These are phyloP conservation scores for Anisognathus igniventris DNA, from an alignment of 2,797 vertebrate genomes.

Conservation along the genomic window DNA sequence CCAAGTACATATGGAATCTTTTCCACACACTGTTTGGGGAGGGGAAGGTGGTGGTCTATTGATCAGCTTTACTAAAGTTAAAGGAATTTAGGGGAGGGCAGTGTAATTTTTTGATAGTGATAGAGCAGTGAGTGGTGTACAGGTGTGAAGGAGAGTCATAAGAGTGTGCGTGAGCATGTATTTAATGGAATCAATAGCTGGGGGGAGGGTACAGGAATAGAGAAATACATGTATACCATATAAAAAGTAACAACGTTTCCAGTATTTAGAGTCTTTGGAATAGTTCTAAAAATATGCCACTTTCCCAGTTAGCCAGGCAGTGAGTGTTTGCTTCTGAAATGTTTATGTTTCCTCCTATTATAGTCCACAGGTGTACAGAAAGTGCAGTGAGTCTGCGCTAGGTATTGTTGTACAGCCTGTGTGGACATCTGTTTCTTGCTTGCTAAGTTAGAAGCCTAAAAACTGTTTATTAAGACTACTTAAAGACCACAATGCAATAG, in stretches of 20 bases:
- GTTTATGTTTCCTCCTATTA: not conserved
- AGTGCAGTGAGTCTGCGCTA: not conserved
- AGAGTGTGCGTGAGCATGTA: fast-evolving
- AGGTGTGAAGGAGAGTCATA: fast-evolving
- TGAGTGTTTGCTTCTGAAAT: not conserved
- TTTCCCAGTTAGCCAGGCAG: not conserved
- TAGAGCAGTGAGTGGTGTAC: not conserved
- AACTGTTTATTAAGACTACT: not conserved
- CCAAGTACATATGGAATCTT: not conserved
- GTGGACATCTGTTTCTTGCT: not conserved
- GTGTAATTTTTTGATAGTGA: not conserved
- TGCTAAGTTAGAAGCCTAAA: not conserved
- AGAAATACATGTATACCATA: not conserved
- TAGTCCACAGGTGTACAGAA: not conserved
- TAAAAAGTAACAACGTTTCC: not conserved
- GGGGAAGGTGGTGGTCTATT: not conserved
- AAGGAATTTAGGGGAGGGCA: not conserved
- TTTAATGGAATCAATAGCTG: not conserved
- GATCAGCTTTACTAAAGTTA: not conserved
- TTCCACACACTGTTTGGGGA: not conserved
- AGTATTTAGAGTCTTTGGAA: not conserved
- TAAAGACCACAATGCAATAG: not conserved
- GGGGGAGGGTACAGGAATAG: not conserved
- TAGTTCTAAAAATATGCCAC: not conserved
- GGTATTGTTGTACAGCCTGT: not conserved